Conservation (phyloP, 2,797 vertebrate genomes). For the Chromis chromis region DNA sequence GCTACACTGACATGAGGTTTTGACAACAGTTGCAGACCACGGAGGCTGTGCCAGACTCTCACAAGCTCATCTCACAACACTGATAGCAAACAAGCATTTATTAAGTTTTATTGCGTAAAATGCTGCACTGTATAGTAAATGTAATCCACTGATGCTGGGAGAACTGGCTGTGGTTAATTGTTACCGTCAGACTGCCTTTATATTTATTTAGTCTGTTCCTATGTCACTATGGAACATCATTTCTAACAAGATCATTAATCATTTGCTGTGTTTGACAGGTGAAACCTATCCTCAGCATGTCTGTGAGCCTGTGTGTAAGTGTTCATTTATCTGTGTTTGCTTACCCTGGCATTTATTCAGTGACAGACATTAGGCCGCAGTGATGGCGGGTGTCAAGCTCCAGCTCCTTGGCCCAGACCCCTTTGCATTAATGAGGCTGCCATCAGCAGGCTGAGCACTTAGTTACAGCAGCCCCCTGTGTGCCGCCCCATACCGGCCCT, state of each 20-base stretch:
- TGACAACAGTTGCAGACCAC: conserved; percentile 44
- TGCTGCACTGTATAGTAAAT: neutral
- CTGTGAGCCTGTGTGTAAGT: conserved; percentile 47
- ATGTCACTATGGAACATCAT: conserved; percentile 32
- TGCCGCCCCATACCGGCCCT: conserved; percentile 64
- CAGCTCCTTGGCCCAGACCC: conserved; percentile 75
- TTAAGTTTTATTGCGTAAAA: conserved; percentile 23
- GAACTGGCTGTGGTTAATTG: conserved; percentile 11
- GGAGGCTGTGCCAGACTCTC: conserved; percentile 44
- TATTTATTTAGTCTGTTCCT: conserved; percentile 30
- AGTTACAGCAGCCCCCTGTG: conserved; percentile 72
- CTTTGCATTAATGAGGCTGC: conserved; percentile 80
- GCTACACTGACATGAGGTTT: conserved; percentile 51
- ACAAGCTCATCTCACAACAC: conserved; percentile 26
- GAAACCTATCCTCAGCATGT: conserved; percentile 61
- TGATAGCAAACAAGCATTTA: conserved; percentile 31
- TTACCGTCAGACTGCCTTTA: conserved; percentile 17
- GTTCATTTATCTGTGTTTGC: conserved; percentile 71
- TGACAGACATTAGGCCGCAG: conserved; percentile 70
- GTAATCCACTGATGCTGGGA: neutral
- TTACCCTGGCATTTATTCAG: conserved; percentile 75
- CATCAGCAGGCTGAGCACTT: conserved; percentile 77
- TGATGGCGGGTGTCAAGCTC: conserved; percentile 76
- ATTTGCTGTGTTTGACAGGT: conserved; percentile 63
- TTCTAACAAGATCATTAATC: conserved; percentile 67